Evolutionary conservation across 2,113 vertebrate species (phyloP), one percentile per base, ranked within the genome.

Genomic region (Dromaius novaehollandiae): DNA sequence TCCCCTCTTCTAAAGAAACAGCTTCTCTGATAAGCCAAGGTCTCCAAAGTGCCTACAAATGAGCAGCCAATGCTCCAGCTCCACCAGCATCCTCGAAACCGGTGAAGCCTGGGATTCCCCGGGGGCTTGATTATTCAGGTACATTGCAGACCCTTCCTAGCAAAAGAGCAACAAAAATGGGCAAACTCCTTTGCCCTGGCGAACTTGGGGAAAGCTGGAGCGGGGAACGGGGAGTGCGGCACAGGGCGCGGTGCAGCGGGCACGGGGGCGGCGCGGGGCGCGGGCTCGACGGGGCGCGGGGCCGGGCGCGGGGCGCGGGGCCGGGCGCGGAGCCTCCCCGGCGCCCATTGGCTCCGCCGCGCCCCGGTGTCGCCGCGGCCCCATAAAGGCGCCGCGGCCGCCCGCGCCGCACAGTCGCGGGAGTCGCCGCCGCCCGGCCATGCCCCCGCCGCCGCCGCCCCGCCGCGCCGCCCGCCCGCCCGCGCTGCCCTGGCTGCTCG

Each of bases 401-500:
- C 6, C 20, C 9, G 0, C 17, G 55, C 55, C 28, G 55, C 55
- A 25, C 55, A 46, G 44, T 46, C 44, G 44, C 44, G 44, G 44
- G 44, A 30, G 26, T 25, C 28, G 24, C 17, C 5, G 10, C 8
- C 0, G 5, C 7, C 58, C 6, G 7, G 53, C 50, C 32, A 96
- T 96, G 96, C 6, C 53, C 30, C n/a, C n/a, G n/a, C 22, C 18
- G 19, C 51, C 51, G 44, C 46, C 60, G 69, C 46, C 58, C 5
- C 8, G 53, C 50, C n/a, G 95, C 95, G 96, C 7, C 53, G 44
- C 13, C 55, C 55, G 55, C 55, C 24, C 24, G 24, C 55, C 69
- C 22, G 83, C 86, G 11, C 64, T 96, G 83, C 69, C 83, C 40
- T 96, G 92, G 95, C 92, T 97, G 11, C 85, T 97, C 34, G 85